Evolutionary conservation across 2,797 vertebrate species (phyloP).

Genomic region (Denticeps clupeoides): DNA sequence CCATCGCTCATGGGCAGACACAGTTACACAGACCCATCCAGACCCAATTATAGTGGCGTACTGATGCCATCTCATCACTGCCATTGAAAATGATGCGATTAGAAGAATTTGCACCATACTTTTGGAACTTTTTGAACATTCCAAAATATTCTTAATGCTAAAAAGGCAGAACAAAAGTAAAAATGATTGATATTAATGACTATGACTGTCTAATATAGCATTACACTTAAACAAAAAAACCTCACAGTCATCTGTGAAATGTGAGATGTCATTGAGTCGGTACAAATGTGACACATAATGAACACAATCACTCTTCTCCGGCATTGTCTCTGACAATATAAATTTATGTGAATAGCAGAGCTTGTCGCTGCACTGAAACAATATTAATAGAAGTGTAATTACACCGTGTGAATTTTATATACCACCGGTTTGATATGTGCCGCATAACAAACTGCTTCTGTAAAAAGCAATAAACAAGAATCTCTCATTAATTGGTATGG

Average conservation of each 20-base stretch:
- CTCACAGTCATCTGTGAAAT: slow-evolving; percentile 56
- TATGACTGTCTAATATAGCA: too few species aligned
- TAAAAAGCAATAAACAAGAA: slow-evolving; percentile 64
- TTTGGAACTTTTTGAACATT: slow-evolving; percentile 35
- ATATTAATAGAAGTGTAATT: slow-evolving; percentile 69
- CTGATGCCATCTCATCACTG: too few species aligned
- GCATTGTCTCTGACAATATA: slow-evolving; percentile 56
- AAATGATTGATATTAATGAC: too few species aligned
- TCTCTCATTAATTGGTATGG: slow-evolving; percentile 55
- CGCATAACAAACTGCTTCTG: slow-evolving; percentile 61
- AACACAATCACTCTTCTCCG: slow-evolving; percentile 42
- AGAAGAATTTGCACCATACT: neutral
- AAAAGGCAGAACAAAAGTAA: slow-evolving; percentile 54
- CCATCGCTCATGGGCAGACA: neutral
- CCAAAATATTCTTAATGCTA: slow-evolving; percentile 58
- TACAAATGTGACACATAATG: slow-evolving; percentile 58
- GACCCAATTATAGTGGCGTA: too few species aligned
- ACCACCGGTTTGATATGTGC: slow-evolving; percentile 54
- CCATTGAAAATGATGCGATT: too few species aligned
- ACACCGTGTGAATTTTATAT: slow-evolving; percentile 46
- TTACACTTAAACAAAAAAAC: slow-evolving; percentile 58
- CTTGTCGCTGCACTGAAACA: slow-evolving; percentile 60
- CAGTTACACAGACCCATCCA: neutral
- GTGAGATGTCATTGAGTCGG: slow-evolving; percentile 55
- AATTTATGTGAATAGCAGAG: slow-evolving; percentile 52